Conservation (phyloP, 37 sponge, comb jelly and placozoan species). For the Axinella damicornis region DNA sequence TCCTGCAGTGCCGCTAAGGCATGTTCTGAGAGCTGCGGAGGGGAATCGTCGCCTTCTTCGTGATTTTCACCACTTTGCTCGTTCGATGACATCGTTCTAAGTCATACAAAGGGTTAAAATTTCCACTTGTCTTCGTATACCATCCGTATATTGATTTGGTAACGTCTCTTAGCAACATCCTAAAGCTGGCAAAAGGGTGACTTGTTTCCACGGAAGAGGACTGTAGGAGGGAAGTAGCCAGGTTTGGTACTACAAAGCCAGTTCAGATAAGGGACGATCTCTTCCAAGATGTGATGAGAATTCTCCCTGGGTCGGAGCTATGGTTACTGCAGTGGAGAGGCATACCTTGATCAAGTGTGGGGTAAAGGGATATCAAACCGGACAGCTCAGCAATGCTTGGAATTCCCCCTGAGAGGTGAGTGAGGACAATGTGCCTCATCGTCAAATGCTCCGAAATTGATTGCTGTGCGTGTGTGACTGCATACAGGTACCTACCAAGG, state of each 20-base stretch:
- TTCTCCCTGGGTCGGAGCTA: slow-evolving; percentile 5
- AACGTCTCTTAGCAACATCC: too few species aligned
- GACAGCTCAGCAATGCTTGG: neutral
- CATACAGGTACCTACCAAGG: neutral
- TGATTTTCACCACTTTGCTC: too few species aligned
- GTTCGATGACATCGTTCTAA: too few species aligned
- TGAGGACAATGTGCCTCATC: neutral
- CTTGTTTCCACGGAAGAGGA: too few species aligned
- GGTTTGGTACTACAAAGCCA: too few species aligned
- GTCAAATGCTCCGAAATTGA: neutral
- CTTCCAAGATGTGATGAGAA: neutral
- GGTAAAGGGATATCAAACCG: neutral
- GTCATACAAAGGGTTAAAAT: too few species aligned
- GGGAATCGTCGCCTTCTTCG: slow-evolving; percentile 45
- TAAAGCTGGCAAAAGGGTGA: too few species aligned
- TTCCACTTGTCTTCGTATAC: too few species aligned
- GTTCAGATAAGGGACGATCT: neutral
- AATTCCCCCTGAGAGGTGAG: neutral
- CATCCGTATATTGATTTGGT: too few species aligned
- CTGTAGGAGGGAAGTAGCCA: too few species aligned
- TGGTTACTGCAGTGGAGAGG: slow-evolving; percentile 11
- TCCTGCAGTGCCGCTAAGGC: slow-evolving; percentile 77
- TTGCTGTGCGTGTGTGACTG: slow-evolving; percentile 8
- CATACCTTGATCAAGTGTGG: slow-evolving; percentile 19
- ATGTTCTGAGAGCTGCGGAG: slow-evolving; percentile 67